These are phyloP conservation scores for Leptopilina boulardi DNA, from an alignment of 1,140 invertebrate genomes.

Conservation along the genomic window DNA sequence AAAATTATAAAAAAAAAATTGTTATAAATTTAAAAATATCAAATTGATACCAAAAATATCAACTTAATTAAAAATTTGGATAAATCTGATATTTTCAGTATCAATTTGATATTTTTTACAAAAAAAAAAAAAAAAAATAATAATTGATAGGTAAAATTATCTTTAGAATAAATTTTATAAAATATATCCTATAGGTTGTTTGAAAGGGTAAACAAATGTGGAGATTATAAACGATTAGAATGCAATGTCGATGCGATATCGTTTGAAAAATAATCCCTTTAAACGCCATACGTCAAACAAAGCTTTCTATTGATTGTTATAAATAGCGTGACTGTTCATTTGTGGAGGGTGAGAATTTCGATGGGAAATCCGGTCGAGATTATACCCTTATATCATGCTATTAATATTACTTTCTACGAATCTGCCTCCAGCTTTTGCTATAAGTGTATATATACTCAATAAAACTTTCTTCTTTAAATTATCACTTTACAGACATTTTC, in stretches of 20 bases:
- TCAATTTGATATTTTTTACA: too few species aligned
- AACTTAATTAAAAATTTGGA: too few species aligned
- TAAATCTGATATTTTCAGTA: too few species aligned
- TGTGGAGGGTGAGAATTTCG: slow-evolving; percentile 20
- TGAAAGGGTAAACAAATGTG: not conserved
- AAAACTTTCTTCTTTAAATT: not conserved
- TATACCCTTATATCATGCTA: slow-evolving; percentile 30
- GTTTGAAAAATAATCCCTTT: slow-evolving; percentile 23
- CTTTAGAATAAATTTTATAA: too few species aligned
- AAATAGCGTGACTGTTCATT: slow-evolving; percentile 4
- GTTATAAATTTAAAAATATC: too few species aligned
- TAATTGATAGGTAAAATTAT: too few species aligned
- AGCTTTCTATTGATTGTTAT: slow-evolving; percentile 25
- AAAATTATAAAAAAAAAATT: too few species aligned
- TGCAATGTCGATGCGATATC: not conserved
- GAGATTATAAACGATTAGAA: slow-evolving; percentile 20
- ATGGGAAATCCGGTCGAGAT: not conserved
- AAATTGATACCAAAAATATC: too few species aligned
- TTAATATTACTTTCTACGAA: slow-evolving; percentile 15
- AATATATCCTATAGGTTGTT: too few species aligned
- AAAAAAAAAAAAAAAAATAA: too few species aligned
- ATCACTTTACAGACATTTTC: too few species aligned
- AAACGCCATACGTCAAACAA: slow-evolving; percentile 15
- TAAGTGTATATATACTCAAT: not conserved
- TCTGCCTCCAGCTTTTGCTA: not conserved